phyloP scores from a whole-genome alignment of 2,113 vertebrate genomes.

The Phylloscopus trochiloides region DNA sequence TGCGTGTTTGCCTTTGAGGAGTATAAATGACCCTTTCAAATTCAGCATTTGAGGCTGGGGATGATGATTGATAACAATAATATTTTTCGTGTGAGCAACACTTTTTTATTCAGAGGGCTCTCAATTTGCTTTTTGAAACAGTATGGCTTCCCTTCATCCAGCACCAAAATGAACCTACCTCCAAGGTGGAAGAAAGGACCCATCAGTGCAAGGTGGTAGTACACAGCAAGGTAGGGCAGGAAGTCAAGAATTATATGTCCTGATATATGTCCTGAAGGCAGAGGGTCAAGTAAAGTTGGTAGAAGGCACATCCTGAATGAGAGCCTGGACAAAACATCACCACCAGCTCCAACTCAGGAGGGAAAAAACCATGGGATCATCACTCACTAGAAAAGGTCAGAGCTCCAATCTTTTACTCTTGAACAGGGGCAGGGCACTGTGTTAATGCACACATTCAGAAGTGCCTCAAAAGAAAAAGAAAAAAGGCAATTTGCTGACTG shows the following conservation, averaged over 20 bases:
- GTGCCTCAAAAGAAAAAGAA: not conserved
- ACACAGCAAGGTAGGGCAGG: not conserved
- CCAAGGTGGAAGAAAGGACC: not conserved
- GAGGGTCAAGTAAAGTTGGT: not conserved
- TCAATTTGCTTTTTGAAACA: not conserved
- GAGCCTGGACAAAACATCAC: not conserved
- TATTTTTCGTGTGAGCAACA: conserved; percentile 24
- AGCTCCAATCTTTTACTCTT: not conserved
- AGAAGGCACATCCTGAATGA: not conserved
- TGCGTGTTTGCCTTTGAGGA: not conserved
- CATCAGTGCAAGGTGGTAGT: not conserved
- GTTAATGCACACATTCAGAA: not conserved
- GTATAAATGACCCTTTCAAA: conserved; percentile 15
- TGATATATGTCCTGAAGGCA: not conserved
- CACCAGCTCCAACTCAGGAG: not conserved
- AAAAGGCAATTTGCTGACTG: not conserved
- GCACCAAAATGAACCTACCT: not conserved
- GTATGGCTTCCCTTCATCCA: not conserved
- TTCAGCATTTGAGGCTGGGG: not conserved
- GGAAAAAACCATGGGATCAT: not conserved
- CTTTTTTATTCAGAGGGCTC: conserved; percentile 9
- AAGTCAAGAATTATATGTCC: not conserved
- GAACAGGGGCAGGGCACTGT: not conserved
- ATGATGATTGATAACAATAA: not conserved
- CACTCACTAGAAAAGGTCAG: not conserved